phyloP scores from a whole-genome alignment of 2,797 vertebrate species.

The Premnoplex brunnescens region DNA sequence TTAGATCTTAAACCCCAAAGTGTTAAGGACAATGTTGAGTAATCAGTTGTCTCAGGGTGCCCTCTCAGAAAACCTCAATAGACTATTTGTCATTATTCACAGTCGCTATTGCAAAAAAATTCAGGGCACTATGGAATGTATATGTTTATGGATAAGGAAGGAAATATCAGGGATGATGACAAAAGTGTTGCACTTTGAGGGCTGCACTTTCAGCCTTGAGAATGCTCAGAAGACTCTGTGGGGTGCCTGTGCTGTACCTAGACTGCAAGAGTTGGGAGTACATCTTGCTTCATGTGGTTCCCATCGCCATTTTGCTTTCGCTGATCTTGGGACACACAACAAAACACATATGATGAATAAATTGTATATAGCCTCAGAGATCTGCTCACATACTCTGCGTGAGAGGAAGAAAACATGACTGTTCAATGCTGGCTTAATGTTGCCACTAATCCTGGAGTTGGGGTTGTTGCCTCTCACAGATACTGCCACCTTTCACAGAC shows the following conservation, averaged over 20 bases:
- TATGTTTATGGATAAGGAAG: not conserved
- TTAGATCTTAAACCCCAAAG: not conserved
- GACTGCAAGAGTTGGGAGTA: not conserved
- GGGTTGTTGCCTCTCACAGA: not conserved
- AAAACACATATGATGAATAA: not conserved
- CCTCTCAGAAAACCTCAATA: not conserved
- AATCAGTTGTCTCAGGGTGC: not conserved
- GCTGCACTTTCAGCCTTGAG: not conserved
- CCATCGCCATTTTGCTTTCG: not conserved
- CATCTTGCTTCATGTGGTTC: not conserved
- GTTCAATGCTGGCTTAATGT: not conserved
- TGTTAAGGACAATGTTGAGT: not conserved
- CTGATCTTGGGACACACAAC: not conserved
- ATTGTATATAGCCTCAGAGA: not conserved
- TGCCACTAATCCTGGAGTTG: not conserved
- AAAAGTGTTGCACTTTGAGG: fast-evolving
- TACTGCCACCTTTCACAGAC: not conserved
- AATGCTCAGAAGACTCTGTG: not conserved
- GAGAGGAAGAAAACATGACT: fast-evolving
- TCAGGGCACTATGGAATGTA: not conserved
- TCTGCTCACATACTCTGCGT: fast-evolving
- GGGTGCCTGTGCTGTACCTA: not conserved
- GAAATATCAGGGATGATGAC: not conserved
- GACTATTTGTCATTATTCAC: not conserved
- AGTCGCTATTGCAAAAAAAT: not conserved